Evolutionary conservation across 2,113 vertebrate genomes (phyloP), one percentile per base, ranked within the genome.

Genomic region (Hippocampus zosterae): DNA sequence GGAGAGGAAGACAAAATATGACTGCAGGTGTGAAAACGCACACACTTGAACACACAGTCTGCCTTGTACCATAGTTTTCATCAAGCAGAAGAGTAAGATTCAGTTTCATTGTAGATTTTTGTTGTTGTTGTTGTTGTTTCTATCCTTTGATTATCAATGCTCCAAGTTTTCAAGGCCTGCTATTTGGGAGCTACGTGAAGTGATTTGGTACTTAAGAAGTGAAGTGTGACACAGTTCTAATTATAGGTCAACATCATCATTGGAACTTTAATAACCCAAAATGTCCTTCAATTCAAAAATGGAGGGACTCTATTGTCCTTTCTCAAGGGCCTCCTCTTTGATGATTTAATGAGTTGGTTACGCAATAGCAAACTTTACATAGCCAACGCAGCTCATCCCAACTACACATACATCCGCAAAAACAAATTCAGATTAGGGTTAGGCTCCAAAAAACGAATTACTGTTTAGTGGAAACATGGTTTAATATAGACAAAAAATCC

Each of bases 1-100:
- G 67, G 68, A 48, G 57, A 60, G 27, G 37, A 63, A 37, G 52
- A 64, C 3, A 6, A 64, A 42, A 23, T 53, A 53, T 53, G 50
- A 53, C 50, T 21, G 16, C 48, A 4, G 48, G 16, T 50, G 5
- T 50, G 16, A 50, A 50, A 50, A 18, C 5, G 19, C 8, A 16
- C 46, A 48, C 13, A 18, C 46, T 18, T 46, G 11, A 46, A 46
- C 13, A 13, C 3, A 48, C 15, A 48, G 16, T 48, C 16, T 3
- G 2, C 46, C 46, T 48, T 16, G 15, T 48, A 18, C 10, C 40
- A 2, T 41, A 5, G 9, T 41, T 41, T 44, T 11, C 42, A 44
- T 44, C 42, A 44, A 44, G 15, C 46, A 48, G 46, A 16, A 48
- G 4, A 48, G 46, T 48, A 48, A 48, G 15, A 48, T 18, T 48